Evolutionary conservation across 2,888 invertebrate species (phyloP).

Genomic region (Eurois occulta): DNA sequence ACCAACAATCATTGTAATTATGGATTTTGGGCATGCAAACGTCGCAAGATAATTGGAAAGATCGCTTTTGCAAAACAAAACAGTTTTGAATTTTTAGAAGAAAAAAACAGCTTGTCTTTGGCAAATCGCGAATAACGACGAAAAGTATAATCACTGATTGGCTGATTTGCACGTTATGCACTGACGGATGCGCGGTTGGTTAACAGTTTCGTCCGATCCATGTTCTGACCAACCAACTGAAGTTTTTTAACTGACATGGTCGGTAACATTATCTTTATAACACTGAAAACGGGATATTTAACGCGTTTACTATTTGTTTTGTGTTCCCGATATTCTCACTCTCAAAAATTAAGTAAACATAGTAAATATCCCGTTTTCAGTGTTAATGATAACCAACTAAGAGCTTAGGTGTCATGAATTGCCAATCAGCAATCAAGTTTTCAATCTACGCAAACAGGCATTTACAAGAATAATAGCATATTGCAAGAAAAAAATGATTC

Average conservation of each 20-base stretch:
- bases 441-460: not conserved
- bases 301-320: no score
- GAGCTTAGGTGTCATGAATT: no score
- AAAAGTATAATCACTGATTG: not conserved
- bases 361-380: no score
- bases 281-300: no score
- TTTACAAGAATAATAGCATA: not conserved
- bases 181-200: not conserved
- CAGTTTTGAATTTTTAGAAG: not conserved
- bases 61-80: not conserved
- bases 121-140: not conserved
- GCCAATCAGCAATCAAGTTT: not conserved
- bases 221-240: not conserved
- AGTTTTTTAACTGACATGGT: no score
- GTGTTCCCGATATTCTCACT: no score
- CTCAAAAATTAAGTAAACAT: no score
- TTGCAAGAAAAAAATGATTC: not conserved
- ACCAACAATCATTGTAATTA: not conserved
- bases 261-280: no score
- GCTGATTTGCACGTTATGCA: not conserved
- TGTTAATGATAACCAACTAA: not conserved
- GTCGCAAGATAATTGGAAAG: not conserved
- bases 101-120: not conserved
- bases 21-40: not conserved
- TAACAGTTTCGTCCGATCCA: not conserved